Percentiles rank a stretch among this genome's conserved stretches.
These are phyloP conservation scores for Oasisia sp. DNA, from an alignment of 2,888 invertebrate genomes.

Conservation along the genomic window DNA sequence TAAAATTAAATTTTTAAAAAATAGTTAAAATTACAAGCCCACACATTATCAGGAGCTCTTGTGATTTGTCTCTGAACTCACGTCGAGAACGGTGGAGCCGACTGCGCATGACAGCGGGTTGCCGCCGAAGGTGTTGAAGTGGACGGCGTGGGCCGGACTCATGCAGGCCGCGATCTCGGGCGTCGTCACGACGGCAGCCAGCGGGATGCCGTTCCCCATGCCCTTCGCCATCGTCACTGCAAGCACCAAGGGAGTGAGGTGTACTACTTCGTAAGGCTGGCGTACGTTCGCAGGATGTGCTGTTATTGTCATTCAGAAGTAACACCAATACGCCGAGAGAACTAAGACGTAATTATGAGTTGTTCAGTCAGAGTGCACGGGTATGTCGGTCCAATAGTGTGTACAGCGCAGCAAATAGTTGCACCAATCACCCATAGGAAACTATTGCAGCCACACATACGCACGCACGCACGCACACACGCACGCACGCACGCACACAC, in stretches of 20 bases:
- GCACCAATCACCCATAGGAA: no score
- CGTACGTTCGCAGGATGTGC: neutral
- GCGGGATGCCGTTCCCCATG: slow-evolving; percentile 90
- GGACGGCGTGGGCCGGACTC: slow-evolving; percentile 73
- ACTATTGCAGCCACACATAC: no score
- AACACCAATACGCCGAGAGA: no score
- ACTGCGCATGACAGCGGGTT: slow-evolving; percentile 90
- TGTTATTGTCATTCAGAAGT: neutral
- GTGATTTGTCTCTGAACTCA: slow-evolving; percentile 66
- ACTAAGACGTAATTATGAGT: no score
- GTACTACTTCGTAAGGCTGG: neutral
- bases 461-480: no score
- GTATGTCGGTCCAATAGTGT: no score
- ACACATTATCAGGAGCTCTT: neutral
- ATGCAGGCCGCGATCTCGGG: slow-evolving; percentile 85
- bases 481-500: no score
- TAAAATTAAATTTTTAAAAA: no score
- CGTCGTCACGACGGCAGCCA: slow-evolving; percentile 95
- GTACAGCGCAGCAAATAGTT: no score
- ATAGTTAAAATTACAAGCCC: neutral
- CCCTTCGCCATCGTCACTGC: slow-evolving; percentile 65
- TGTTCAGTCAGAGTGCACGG: no score
- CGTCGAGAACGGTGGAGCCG: slow-evolving; percentile 92
- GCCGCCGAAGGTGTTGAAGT: slow-evolving; percentile 97
- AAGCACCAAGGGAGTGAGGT: neutral